Evolutionary conservation across 1,140 invertebrate species (phyloP).

Genomic region (Drosophila bifasciata): DNA sequence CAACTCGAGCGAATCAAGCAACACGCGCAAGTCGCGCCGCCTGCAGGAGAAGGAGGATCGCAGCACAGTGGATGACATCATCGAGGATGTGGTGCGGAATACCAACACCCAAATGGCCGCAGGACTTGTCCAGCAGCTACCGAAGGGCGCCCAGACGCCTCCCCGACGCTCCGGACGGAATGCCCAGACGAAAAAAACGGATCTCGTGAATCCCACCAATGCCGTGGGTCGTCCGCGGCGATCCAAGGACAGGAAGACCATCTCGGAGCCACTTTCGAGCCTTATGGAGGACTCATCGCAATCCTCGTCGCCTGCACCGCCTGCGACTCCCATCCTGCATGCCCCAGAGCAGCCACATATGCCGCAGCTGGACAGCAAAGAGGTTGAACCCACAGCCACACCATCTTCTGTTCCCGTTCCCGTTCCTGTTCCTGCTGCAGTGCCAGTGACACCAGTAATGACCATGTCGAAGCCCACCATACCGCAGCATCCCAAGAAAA

Average conservation of each 20-base stretch:
- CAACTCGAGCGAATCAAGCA: constrained; percentile 86
- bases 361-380: constrained; percentile 45
- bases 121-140: constrained; percentile 53
- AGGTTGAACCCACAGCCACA: constrained; percentile 13
- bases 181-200: constrained; percentile 63
- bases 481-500: constrained; percentile 81
- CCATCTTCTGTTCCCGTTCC: constrained; percentile 9
- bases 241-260: constrained; percentile 86
- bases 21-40: constrained; percentile 91
- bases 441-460: constrained; percentile 7
- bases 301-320: constrained; percentile 4
- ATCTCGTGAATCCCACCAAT: constrained; percentile 84
- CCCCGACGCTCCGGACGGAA: constrained; percentile 68
- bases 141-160: constrained; percentile 77
- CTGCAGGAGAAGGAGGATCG: constrained; percentile 90
- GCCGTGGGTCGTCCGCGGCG: constrained; percentile 86
- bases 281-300: constrained; percentile 85
- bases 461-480: constrained; percentile 46
- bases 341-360: constrained; percentile 23
- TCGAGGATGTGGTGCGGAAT: constrained; percentile 93
- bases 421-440: constrained; percentile 5
- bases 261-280: constrained; percentile 86
- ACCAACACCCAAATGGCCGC: constrained; percentile 85
- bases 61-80: constrained; percentile 92
- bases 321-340: not conserved